Evolutionary conservation across 2,797 vertebrate genomes (phyloP).

Genomic region (Tragelaphus oryx): DNA sequence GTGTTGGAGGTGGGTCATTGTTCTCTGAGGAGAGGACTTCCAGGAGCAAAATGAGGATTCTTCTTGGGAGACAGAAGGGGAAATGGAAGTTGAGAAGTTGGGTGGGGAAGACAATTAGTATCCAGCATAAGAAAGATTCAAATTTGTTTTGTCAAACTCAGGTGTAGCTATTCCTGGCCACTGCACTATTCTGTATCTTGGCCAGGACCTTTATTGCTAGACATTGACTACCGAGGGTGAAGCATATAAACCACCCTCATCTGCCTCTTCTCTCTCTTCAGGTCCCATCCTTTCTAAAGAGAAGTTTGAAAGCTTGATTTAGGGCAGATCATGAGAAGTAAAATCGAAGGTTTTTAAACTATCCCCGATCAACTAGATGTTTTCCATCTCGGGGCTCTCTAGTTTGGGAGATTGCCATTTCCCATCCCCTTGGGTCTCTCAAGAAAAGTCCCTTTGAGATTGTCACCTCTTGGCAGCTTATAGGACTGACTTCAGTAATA

Average conservation of each 20-base stretch:
- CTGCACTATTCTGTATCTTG: neutral
- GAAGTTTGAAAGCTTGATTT: neutral
- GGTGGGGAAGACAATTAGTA: neutral
- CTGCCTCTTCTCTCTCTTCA: neutral
- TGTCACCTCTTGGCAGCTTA: neutral
- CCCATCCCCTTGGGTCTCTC: neutral
- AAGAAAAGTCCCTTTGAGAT: neutral
- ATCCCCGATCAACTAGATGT: neutral
- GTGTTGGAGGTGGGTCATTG: neutral
- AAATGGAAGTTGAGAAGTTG: neutral
- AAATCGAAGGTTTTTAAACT: neutral
- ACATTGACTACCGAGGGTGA: neutral
- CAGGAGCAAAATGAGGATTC: neutral
- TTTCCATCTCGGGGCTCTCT: neutral
- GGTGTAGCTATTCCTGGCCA: neutral
- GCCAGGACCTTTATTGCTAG: too few species aligned
- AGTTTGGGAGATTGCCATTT: neutral
- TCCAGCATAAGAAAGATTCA: neutral
- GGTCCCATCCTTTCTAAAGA: neutral
- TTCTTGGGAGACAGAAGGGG: neutral
- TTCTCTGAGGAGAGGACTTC: neutral
- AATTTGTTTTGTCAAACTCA: neutral
- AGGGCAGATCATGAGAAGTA: neutral
- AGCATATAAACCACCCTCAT: neutral
- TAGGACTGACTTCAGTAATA: neutral